Conservation (phyloP, 2,113 vertebrate genomes). For the Ariopsis seemanni region DNA sequence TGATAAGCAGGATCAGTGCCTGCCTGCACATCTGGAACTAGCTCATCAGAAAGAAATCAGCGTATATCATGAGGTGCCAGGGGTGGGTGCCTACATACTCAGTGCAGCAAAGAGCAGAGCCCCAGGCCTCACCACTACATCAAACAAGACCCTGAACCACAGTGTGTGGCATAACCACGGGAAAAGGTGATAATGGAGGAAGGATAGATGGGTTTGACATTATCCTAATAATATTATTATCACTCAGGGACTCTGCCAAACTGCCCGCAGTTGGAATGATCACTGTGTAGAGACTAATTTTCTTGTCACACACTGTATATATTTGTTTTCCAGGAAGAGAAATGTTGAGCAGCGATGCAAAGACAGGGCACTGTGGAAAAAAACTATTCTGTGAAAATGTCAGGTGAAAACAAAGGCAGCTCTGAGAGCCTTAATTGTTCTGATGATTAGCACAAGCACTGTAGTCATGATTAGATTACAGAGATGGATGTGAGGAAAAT, state of each 20-base stretch:
- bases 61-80: conserved; percentile 46
- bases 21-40: conserved; percentile 26
- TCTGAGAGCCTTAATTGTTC: neutral
- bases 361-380: conserved; percentile 7
- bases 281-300: conserved; percentile 34
- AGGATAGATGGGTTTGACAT: conserved; percentile 34
- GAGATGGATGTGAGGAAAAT: neutral
- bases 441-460: neutral
- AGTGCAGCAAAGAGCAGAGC: conserved; percentile 21
- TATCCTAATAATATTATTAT: conserved; percentile 50
- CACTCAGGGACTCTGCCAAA: conserved; percentile 21
- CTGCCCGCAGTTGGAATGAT: conserved; percentile 37
- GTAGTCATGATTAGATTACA: conserved; percentile 1
- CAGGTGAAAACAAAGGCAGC: conserved; percentile 28
- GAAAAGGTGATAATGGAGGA: conserved; percentile 19
- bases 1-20: conserved; percentile 51
- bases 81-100: conserved; percentile 26
- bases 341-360: neutral
- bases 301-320: conserved; percentile 28
- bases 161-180: neutral
- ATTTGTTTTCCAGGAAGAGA: conserved; percentile 40
- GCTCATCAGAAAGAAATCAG: conserved; percentile 43
- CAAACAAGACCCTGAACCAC: neutral
- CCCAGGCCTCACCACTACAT: conserved; percentile 18
- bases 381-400: conserved; percentile 22